Evolutionary conservation across 2,888 invertebrate genomes (phyloP).

Genomic region (Phaonia tiefii): DNA sequence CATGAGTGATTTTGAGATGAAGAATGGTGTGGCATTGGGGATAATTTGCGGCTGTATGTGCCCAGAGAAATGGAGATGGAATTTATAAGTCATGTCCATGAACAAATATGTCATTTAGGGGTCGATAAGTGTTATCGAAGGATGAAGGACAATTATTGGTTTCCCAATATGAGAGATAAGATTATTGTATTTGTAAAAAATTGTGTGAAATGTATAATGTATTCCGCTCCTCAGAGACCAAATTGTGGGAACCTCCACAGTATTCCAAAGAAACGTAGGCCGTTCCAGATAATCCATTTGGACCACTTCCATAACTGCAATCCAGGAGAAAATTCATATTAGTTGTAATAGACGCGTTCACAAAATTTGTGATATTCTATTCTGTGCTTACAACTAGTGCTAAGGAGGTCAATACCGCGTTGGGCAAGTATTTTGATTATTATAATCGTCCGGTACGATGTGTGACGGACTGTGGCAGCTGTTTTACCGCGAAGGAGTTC

Average conservation of each 20-base stretch:
- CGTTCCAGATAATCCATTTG: constrained; percentile 8
- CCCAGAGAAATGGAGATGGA: constrained; percentile 46
- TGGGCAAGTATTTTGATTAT: constrained; percentile 36
- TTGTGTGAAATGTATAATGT: constrained; percentile 18
- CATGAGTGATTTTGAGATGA: constrained; percentile 32
- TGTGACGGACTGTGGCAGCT: neutral
- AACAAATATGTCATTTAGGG: constrained; percentile 48
- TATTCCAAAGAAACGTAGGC: neutral
- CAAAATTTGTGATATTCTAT: constrained; percentile 17
- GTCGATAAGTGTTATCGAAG: constrained; percentile 46
- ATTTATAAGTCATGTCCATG: constrained; percentile 42
- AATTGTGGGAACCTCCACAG: constrained; percentile 1
- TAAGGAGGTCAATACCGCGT: neutral
- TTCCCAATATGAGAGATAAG: constrained; percentile 46
- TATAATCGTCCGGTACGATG: constrained; percentile 10
- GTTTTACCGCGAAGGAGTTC: too few species aligned
- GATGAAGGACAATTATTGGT: constrained; percentile 41
- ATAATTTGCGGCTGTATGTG: constrained; percentile 28
- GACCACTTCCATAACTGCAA: constrained; percentile 13
- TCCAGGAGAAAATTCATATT: too few species aligned
- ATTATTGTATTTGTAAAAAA: constrained; percentile 2
- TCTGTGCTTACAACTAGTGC: neutral
- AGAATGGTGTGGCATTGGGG: constrained; percentile 42
- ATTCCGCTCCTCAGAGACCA: neutral
- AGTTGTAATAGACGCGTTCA: constrained; percentile 11